phyloP scores from a whole-genome alignment of 2,113 vertebrate species.

The Eptesicus fuscus region DNA sequence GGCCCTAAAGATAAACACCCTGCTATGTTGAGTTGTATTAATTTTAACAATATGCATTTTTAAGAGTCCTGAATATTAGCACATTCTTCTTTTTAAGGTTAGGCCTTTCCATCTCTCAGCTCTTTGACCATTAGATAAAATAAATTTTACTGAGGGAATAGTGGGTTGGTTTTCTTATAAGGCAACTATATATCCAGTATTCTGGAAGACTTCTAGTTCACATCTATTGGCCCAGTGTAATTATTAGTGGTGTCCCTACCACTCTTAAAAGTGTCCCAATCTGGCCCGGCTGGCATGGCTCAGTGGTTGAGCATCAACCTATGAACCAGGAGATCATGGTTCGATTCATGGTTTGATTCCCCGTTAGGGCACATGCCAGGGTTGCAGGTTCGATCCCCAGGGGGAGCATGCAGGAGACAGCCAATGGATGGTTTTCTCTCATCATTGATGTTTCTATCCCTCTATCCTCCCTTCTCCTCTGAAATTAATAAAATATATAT shows the following conservation, averaged over 20 bases:
- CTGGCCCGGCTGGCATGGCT: too few species aligned
- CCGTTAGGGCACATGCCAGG: too few species aligned
- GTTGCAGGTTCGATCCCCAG: too few species aligned
- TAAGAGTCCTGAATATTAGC: background rate
- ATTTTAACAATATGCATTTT: constrained; percentile 3
- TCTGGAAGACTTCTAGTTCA: background rate
- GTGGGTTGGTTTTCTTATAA: background rate
- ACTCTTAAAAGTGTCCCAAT: background rate
- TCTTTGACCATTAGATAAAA: background rate
- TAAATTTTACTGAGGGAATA: background rate
- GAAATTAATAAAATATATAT: too few species aligned
- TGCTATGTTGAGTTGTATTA: background rate
- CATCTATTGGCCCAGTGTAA: background rate
- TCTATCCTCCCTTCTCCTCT: too few species aligned
- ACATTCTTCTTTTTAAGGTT: background rate
- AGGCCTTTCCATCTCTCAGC: background rate
- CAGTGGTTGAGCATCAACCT: too few species aligned
- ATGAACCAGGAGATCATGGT: too few species aligned
- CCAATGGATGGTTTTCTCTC: too few species aligned
- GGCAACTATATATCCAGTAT: background rate
- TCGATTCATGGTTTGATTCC: too few species aligned
- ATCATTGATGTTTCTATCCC: too few species aligned
- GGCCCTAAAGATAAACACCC: background rate
- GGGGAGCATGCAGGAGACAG: too few species aligned
- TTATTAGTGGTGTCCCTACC: background rate